Percentiles rank a stretch among this genome's conserved stretches.
phyloP scores from a whole-genome alignment of 2,113 vertebrate species.

The Columbina picui region DNA sequence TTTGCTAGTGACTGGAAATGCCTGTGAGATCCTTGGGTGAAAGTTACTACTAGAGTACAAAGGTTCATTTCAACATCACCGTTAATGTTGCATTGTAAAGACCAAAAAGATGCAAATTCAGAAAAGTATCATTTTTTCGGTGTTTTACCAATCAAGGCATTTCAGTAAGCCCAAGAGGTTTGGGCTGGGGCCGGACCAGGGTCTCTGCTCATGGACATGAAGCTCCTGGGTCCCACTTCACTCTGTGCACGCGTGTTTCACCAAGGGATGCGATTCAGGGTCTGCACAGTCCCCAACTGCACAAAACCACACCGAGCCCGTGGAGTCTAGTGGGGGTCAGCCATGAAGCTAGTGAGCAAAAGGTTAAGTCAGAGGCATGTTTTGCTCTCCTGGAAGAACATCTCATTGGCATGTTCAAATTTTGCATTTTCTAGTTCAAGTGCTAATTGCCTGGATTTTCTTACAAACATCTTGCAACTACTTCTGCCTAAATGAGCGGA shows the following conservation, averaged over 20 bases:
- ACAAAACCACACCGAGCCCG: accelerated
- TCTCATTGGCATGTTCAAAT: accelerated
- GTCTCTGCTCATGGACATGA: accelerated
- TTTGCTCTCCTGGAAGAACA: neutral
- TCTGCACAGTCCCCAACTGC: accelerated
- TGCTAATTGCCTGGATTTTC: neutral
- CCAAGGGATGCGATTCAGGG: accelerated
- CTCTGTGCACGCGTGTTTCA: accelerated
- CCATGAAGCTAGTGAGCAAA: accelerated
- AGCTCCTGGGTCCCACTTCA: accelerated
- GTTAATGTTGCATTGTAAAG: neutral
- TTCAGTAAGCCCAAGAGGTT: neutral
- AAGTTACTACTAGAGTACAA: neutral
- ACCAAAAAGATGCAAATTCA: neutral
- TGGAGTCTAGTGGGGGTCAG: accelerated
- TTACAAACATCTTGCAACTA: neutral
- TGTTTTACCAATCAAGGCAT: neutral
- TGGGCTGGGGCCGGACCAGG: accelerated
- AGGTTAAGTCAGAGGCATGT: accelerated
- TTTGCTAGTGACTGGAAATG: accelerated
- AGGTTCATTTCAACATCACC: neutral
- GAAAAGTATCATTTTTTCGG: neutral
- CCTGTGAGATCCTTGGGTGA: neutral
- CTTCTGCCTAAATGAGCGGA: neutral
- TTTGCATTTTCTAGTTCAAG: neutral